These are phyloP conservation scores for Drosophila dives DNA, from an alignment of 2,888 invertebrate species.

Conservation along the genomic window DNA sequence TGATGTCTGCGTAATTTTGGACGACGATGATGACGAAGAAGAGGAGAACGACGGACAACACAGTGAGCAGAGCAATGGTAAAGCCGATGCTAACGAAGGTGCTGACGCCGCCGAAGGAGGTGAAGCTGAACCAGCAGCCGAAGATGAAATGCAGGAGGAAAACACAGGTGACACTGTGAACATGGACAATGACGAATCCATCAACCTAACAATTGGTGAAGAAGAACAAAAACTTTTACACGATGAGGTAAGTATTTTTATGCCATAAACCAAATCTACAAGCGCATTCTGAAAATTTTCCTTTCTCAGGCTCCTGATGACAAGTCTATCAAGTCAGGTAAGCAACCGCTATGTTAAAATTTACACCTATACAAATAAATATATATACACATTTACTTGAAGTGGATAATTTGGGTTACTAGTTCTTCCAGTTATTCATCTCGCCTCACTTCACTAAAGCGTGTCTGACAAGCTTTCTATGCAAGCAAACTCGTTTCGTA, in stretches of 20 bases:
- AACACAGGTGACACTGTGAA: slow-evolving; percentile 74
- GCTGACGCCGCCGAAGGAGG: slow-evolving; percentile 70
- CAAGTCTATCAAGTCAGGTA: slow-evolving; percentile 86
- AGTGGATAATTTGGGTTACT: not conserved
- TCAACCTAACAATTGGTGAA: slow-evolving; percentile 92
- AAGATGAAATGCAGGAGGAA: slow-evolving; percentile 67
- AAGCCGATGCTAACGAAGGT: slow-evolving; percentile 50
- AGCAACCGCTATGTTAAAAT: slow-evolving; percentile 71
- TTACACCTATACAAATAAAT: not conserved
- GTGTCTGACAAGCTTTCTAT: slow-evolving; percentile 8
- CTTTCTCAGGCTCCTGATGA: slow-evolving; percentile 85
- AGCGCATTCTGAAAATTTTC: not conserved
- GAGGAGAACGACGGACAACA: slow-evolving; percentile 51
- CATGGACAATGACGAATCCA: slow-evolving; percentile 91
- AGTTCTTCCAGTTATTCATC: not conserved
- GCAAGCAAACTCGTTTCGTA: not conserved
- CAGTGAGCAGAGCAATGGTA: slow-evolving; percentile 32
- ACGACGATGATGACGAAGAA: slow-evolving; percentile 70
- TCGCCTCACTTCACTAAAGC: slow-evolving; percentile 3
- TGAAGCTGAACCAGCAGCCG: slow-evolving; percentile 35
- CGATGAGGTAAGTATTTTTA: slow-evolving; percentile 89
- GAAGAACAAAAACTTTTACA: slow-evolving; percentile 91
- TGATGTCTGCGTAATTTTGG: slow-evolving; percentile 77
- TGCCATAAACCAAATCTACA: not conserved
- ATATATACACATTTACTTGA: not conserved